Evolutionary conservation across 2,797 vertebrate species (phyloP).

Genomic region (Arrhamphus sclerolepis): DNA sequence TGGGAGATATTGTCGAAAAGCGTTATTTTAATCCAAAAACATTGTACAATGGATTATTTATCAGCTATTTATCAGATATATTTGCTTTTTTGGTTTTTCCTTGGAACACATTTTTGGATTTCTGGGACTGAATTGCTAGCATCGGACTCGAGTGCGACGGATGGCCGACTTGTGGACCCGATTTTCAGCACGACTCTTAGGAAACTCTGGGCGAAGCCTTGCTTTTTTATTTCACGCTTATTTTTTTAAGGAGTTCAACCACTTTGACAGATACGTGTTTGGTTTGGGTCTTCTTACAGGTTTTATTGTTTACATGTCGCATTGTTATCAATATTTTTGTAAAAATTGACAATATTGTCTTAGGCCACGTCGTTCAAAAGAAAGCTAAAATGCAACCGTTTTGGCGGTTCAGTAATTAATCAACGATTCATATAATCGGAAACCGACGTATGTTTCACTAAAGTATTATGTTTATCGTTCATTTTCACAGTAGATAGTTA

Average conservation of each 20-base stretch:
- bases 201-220: slow-evolving; percentile 81
- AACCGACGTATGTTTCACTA: neutral
- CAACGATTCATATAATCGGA: neutral
- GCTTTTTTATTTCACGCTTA: slow-evolving; percentile 11
- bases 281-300: neutral
- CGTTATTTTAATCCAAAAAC: slow-evolving; percentile 32
- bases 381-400: slow-evolving; percentile 24
- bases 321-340: neutral
- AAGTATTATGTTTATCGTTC: neutral
- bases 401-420: slow-evolving; percentile 46
- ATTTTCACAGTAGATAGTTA: neutral
- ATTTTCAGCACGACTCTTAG: slow-evolving; percentile 58
- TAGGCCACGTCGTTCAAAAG: slow-evolving; percentile 61
- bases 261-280: neutral
- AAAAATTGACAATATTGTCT: slow-evolving; percentile 1
- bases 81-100: slow-evolving; percentile 8
- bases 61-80: slow-evolving; percentile 7
- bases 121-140: slow-evolving; percentile 74
- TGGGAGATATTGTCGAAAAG: slow-evolving; percentile 42
- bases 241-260: neutral
- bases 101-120: slow-evolving; percentile 47
- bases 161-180: slow-evolving; percentile 38
- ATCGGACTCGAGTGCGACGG: slow-evolving; percentile 73
- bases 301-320: accelerated
- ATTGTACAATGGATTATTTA: slow-evolving; percentile 39